Evolutionary conservation across 2,797 vertebrate species (phyloP), one percentile per base, ranked within the genome.

Genomic region (Sebastes hubbsi): DNA sequence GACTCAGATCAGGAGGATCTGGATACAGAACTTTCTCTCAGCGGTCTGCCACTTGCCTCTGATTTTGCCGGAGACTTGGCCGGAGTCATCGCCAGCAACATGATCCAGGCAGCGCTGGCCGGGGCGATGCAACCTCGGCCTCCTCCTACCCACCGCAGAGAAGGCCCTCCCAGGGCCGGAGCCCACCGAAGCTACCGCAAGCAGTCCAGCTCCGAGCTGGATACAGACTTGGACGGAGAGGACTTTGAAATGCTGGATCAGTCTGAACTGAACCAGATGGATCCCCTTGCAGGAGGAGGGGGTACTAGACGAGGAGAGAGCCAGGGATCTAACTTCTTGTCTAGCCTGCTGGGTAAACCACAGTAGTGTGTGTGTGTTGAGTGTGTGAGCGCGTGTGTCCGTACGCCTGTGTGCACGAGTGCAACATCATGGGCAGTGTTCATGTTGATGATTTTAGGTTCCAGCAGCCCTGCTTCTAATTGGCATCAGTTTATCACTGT

Each of bases 161-260:
- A 89, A 76, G 92, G 92, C 8, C 94, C 92, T 12, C 94, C 94
- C n/a, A 94, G 90, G 82, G 91, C 88, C 0, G 61, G 79, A 34
- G 74, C 94, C 82, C 93, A 85, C 88, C 91, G 96, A 80, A 94
- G 94, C 77, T 95, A 96, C 73, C 96, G 96, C 63, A 96, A 96
- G 83, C 96, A 97, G 13, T 97, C 96, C 82, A 99, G 97, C 94
- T 98, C 96, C 0, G 98, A 99, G 91, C 94, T 98, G 92, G 98
- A 99, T 95, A 98, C 97, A 6, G 96, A 96, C 91, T 91, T 90
- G 85, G 98, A 99, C 54, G 97, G 96, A 25, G 98, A 99, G 89
- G 98, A 99, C 94, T 99, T 99, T 96, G 98, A 99, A 95, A 97
- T 99, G 95, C 95, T 99, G 94, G 98, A 99, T 95, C 98, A 99